Evolutionary conservation across 2,888 invertebrate species (phyloP).

Genomic region (Esperia sulphurella): DNA sequence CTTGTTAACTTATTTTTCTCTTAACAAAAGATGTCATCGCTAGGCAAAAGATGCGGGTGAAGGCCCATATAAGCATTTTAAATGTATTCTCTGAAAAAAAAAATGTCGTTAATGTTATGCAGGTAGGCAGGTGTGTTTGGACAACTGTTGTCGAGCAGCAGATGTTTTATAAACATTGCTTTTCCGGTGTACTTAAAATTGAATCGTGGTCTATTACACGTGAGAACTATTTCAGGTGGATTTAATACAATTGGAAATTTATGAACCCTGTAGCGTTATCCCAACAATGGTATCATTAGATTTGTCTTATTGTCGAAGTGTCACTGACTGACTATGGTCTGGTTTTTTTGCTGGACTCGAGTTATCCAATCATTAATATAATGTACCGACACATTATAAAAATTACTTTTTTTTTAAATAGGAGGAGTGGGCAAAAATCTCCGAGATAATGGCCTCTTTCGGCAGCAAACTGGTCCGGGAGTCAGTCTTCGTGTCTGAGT

Average conservation of each 20-base stretch:
- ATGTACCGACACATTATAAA: too few species aligned
- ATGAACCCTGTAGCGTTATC: too few species aligned
- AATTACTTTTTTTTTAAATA: constrained; percentile 48
- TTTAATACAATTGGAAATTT: too few species aligned
- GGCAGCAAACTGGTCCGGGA: constrained; percentile 90
- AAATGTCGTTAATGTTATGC: constrained; percentile 20
- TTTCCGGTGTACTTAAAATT: constrained; percentile 1
- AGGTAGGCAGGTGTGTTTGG: constrained; percentile 42
- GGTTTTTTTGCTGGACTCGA: too few species aligned
- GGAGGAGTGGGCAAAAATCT: constrained; percentile 98
- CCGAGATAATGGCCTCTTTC: constrained; percentile 96
- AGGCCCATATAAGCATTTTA: neutral
- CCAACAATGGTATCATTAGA: too few species aligned
- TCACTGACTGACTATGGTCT: too few species aligned
- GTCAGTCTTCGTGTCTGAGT: constrained; percentile 87
- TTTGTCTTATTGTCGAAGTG: too few species aligned
- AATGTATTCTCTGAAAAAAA: neutral
- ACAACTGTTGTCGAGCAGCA: constrained; percentile 8
- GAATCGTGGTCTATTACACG: neutral
- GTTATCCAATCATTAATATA: neutral
- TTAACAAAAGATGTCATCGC: neutral
- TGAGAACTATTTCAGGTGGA: neutral
- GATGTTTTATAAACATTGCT: constrained; percentile 11
- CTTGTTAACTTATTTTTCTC: neutral
- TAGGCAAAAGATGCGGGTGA: constrained; percentile 13